Evolutionary conservation across 2,888 invertebrate genomes (phyloP).

Genomic region (Apocheima hispidaria): DNA sequence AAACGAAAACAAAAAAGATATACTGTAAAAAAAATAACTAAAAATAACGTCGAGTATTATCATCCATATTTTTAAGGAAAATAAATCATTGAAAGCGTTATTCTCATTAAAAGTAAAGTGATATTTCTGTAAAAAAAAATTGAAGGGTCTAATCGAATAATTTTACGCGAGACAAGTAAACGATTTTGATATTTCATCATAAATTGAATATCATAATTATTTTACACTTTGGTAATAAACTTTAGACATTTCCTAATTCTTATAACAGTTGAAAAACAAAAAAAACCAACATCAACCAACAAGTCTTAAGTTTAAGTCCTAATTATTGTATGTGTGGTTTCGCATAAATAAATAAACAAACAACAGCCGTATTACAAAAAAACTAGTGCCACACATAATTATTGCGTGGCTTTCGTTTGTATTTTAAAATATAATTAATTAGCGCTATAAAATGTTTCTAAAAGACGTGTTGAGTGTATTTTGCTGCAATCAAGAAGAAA

Average conservation of each 20-base stretch:
- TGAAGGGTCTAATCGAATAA: not conserved
- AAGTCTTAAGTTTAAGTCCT: no score
- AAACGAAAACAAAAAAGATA: not conserved
- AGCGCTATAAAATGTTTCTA: slow-evolving; percentile 20
- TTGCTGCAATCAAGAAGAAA: slow-evolving; percentile 27
- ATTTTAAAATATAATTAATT: not conserved
- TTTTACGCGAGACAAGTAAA: not conserved
- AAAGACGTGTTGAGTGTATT: slow-evolving; percentile 18
- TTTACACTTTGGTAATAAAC: no score
- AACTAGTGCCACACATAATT: no score
- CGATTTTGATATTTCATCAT: not conserved
- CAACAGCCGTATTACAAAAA: not conserved
- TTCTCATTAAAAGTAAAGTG: not conserved
- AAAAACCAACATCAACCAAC: no score
- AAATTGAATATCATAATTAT: no score
- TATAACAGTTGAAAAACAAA: no score
- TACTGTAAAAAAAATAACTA: no score
- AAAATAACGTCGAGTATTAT: no score
- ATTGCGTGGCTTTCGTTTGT: not conserved
- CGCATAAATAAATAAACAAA: no score
- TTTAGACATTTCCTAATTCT: no score
- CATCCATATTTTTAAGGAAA: no score
- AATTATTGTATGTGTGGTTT: not conserved
- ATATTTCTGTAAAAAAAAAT: not conserved
- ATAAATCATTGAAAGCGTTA: not conserved